Conservation (phyloP, 2,113 vertebrate genomes). For the Tragelaphus strepsiceros region DNA sequence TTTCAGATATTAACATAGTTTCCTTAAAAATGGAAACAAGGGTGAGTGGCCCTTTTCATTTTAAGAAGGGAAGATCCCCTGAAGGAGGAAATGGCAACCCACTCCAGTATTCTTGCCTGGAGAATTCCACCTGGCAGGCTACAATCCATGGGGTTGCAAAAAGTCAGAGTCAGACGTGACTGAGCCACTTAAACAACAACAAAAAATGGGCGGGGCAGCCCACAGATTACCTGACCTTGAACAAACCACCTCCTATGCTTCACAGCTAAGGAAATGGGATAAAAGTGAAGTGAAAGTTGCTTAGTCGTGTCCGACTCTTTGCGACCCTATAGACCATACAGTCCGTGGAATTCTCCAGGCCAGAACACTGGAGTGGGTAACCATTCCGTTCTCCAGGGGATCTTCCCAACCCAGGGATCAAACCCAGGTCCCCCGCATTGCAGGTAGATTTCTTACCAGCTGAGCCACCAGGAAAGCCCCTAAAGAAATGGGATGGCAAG, state of each 20-base stretch:
- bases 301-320: background rate
- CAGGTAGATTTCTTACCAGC: background rate
- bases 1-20: background rate
- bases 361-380: background rate
- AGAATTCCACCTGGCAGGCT: background rate
- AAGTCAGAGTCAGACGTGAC: background rate
- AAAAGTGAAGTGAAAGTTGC: background rate
- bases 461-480: background rate
- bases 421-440: background rate
- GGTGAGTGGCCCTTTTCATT: background rate
- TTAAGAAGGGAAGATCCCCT: background rate
- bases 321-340: background rate
- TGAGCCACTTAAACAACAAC: background rate
- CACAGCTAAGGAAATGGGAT: background rate
- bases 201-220: background rate
- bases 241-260: background rate
- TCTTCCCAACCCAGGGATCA: background rate
- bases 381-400: background rate
- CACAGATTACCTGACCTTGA: background rate
- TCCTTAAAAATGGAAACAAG: background rate
- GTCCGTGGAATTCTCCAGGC: background rate
- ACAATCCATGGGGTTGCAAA: background rate
- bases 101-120: background rate
- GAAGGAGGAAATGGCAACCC: background rate
- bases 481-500: background rate